Conservation (phyloP, 2,888 invertebrate genomes). For the Drosophila recens region DNA sequence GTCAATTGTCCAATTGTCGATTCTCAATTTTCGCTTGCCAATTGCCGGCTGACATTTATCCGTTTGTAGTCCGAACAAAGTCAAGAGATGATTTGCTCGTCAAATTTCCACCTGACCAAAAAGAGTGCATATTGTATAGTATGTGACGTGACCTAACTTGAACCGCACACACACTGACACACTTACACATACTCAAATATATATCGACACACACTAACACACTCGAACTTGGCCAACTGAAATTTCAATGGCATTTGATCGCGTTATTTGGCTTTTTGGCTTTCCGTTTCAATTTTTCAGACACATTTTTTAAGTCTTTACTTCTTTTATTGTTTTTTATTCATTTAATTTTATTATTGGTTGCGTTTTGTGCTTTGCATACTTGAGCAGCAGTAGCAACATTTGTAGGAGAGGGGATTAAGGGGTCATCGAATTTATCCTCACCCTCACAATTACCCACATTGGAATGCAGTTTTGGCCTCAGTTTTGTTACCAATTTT, state of each 20-base stretch:
- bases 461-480: slow-evolving; percentile 66
- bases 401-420: neutral
- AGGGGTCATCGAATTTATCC: slow-evolving; percentile 44
- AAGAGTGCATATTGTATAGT: slow-evolving; percentile 1
- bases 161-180: slow-evolving; percentile 25
- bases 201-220: slow-evolving; percentile 15
- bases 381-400: slow-evolving; percentile 36
- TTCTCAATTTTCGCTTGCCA: slow-evolving; percentile 28
- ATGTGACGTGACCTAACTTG: slow-evolving; percentile 35
- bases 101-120: slow-evolving; percentile 31
- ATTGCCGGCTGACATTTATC: slow-evolving; percentile 20
- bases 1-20: slow-evolving; percentile 16
- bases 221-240: slow-evolving; percentile 39
- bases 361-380: slow-evolving; percentile 56
- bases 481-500: slow-evolving; percentile 22
- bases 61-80: slow-evolving; percentile 34
- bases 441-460: slow-evolving; percentile 48
- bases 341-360: slow-evolving; percentile 25
- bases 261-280: slow-evolving; percentile 41
- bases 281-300: slow-evolving; percentile 35
- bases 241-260: slow-evolving; percentile 67
- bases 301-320: slow-evolving; percentile 10
- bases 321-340: slow-evolving; percentile 9
- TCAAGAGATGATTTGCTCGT: slow-evolving; percentile 31
- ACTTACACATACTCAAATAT: slow-evolving; percentile 5